Evolutionary conservation across 2,888 invertebrate genomes (phyloP).

Genomic region (Xestia sexstrigata): DNA sequence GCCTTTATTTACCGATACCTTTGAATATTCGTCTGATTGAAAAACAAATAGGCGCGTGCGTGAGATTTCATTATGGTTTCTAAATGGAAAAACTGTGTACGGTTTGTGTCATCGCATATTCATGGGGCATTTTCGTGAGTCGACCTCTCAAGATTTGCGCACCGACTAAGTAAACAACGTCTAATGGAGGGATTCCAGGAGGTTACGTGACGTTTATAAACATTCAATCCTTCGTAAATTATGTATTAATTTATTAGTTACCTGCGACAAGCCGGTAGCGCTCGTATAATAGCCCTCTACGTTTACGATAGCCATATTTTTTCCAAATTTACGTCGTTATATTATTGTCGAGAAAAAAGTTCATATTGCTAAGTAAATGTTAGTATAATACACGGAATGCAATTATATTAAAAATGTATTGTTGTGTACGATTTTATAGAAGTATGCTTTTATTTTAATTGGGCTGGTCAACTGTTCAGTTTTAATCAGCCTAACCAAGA

Average conservation of each 20-base stretch:
- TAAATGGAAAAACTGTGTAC: slow-evolving; percentile 90
- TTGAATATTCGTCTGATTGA: slow-evolving; percentile 80
- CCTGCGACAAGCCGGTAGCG: slow-evolving; percentile 60
- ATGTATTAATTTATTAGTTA: slow-evolving; percentile 76
- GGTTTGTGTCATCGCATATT: slow-evolving; percentile 91
- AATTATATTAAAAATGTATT: slow-evolving; percentile 2
- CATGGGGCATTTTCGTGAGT: slow-evolving; percentile 90
- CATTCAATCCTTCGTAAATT: slow-evolving; percentile 80
- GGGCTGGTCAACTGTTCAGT: slow-evolving; percentile 41
- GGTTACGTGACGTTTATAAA: slow-evolving; percentile 85
- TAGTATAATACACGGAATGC: slow-evolving; percentile 19
- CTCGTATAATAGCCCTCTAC: slow-evolving; percentile 57
- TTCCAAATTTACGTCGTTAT: slow-evolving; percentile 49
- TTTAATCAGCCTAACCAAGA: slow-evolving; percentile 50
- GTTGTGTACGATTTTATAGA: slow-evolving; percentile 7
- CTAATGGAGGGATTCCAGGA: slow-evolving; percentile 88
- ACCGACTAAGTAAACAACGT: slow-evolving; percentile 88
- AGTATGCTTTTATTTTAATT: slow-evolving; percentile 35
- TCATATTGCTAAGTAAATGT: slow-evolving; percentile 20
- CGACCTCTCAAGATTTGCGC: slow-evolving; percentile 89
- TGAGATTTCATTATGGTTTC: slow-evolving; percentile 88
- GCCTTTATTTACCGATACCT: slow-evolving; percentile 59
- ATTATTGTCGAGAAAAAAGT: slow-evolving; percentile 33
- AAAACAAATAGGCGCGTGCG: slow-evolving; percentile 85
- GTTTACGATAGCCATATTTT: slow-evolving; percentile 66